Evolutionary conservation across 2,888 invertebrate species (phyloP).

Genomic region (Ectropis crepuscularia): DNA sequence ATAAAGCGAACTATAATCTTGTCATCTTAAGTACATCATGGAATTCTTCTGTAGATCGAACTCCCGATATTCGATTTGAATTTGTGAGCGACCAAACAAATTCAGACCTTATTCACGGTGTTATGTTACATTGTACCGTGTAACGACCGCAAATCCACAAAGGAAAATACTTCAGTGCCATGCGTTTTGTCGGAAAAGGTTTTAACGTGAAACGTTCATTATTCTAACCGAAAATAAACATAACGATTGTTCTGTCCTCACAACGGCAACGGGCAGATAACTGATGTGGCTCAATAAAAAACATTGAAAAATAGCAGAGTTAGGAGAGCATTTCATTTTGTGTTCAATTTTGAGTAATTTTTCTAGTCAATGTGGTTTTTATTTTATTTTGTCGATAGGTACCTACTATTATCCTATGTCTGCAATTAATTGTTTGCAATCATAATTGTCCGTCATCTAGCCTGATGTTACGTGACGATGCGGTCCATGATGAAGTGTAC

Average conservation of each 20-base stretch:
- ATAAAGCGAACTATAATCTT: too few relatives aligned
- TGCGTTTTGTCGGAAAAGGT: slow-evolving; percentile 40
- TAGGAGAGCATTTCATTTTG: slow-evolving; percentile 20
- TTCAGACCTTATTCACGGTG: slow-evolving; percentile 23
- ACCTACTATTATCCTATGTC: too few relatives aligned
- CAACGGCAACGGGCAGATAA: slow-evolving; percentile 14
- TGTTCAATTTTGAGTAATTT: background rate
- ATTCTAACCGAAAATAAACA: slow-evolving; percentile 29
- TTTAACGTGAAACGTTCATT: slow-evolving; percentile 39
- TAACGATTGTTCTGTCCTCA: slow-evolving; percentile 18
- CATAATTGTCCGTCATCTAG: too few relatives aligned
- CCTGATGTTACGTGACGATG: too few relatives aligned
- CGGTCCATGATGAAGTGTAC: too few relatives aligned
- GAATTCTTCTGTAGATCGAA: too few relatives aligned
- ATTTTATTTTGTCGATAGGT: too few relatives aligned
- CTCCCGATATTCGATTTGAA: background rate
- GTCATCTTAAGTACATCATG: too few relatives aligned
- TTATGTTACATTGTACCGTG: slow-evolving; percentile 29
- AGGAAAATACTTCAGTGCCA: slow-evolving; percentile 51
- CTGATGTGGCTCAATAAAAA: slow-evolving; percentile 20
- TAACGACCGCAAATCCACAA: slow-evolving; percentile 52
- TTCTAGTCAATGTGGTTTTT: too few relatives aligned
- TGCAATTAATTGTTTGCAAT: too few relatives aligned
- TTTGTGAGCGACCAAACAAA: background rate
- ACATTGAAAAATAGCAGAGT: slow-evolving; percentile 7